Base-by-base conservation (phyloP, 2,888 invertebrate species). In the Leptogaster cylindrica region DNA sequence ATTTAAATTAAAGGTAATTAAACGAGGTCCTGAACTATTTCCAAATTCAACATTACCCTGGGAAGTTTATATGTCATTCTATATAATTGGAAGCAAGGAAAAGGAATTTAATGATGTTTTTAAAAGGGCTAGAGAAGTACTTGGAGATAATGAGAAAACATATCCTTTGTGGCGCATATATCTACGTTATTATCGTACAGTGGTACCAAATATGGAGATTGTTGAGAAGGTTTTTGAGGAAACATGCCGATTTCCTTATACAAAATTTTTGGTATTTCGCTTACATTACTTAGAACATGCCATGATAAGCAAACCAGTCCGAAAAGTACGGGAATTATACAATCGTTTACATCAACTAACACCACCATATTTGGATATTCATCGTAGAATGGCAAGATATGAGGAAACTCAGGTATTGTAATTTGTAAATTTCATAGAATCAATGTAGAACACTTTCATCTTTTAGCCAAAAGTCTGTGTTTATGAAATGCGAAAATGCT, bases 251-350 rank as follows among this genome's bases (percentile, higher is more conserved):
- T 72, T 75, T 41, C 63, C 70, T 1, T 71, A 71, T 50, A 73
- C 74, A 0, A 75, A 46, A 31, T 80, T 79, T 68, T 73, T 70
- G 0, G 55, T 68, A 14, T 74, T 79, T 48, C 77, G 79, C 10
- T 72, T 74, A 14, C 75, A 75, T 51, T 79, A 75, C 58, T 50
- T 81, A 28, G 76, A 76, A 65, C 75, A 73, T 67, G 71, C 73
- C 28, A 73, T 74, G 61, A 71, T 72, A 0, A 70, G 71, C 20
- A 63, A 68, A 6, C 86, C 85, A 25, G 81, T 89, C 51, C 82
- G 83, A 73, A 83, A 82, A 39, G 86, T 89, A 0, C 84, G 90
- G 64, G 82, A 84, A 65, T 78, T 85, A 25, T 92, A 91, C 75
- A 82, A 84, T 33, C 82, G 83, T 25, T 76, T 91, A 48, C 84